Conservation (phyloP, 2,888 invertebrate genomes). For the Xylota sylvarum region DNA sequence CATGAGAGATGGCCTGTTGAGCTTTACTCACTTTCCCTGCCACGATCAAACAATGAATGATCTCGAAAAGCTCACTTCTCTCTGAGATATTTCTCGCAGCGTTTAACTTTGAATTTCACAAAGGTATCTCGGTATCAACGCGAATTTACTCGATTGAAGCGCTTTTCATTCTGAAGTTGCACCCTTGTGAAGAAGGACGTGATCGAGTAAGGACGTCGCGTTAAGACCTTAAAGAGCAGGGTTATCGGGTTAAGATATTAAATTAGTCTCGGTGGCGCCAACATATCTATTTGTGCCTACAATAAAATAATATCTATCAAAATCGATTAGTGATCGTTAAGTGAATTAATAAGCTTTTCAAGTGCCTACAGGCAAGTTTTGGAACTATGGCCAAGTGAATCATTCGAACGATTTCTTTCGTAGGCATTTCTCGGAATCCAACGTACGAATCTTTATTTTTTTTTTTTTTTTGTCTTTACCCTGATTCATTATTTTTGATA, state of each 20-base stretch:
- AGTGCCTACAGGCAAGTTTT: slow-evolving; percentile 3
- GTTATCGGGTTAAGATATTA: slow-evolving; percentile 12
- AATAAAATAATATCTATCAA: background rate
- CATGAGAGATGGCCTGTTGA: slow-evolving; percentile 42
- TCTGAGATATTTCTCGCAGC: slow-evolving; percentile 65
- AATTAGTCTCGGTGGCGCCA: slow-evolving; percentile 37
- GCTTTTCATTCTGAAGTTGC: slow-evolving; percentile 60
- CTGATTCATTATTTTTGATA: slow-evolving; percentile 56
- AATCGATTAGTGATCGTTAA: slow-evolving; percentile 34
- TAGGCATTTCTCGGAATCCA: slow-evolving; percentile 71
- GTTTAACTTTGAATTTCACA: slow-evolving; percentile 35
- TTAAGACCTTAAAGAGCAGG: background rate
- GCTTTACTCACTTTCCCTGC: slow-evolving; percentile 34
- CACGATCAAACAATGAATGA: background rate
- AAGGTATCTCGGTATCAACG: slow-evolving; percentile 43
- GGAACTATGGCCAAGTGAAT: slow-evolving; percentile 60
- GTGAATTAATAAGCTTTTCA: slow-evolving; percentile 43
- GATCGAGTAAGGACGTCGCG: slow-evolving; percentile 36
- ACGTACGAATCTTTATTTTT: slow-evolving; percentile 50
- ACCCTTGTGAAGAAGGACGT: slow-evolving; percentile 46
- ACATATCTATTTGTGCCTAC: slow-evolving; percentile 1
- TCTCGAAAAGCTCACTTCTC: slow-evolving; percentile 50
- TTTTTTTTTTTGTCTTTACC: slow-evolving; percentile 24
- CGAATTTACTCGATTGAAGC: slow-evolving; percentile 20
- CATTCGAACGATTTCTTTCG: slow-evolving; percentile 64